phyloP scores from a whole-genome alignment of 2,888 invertebrate species.

The Coelinius sp. region DNA sequence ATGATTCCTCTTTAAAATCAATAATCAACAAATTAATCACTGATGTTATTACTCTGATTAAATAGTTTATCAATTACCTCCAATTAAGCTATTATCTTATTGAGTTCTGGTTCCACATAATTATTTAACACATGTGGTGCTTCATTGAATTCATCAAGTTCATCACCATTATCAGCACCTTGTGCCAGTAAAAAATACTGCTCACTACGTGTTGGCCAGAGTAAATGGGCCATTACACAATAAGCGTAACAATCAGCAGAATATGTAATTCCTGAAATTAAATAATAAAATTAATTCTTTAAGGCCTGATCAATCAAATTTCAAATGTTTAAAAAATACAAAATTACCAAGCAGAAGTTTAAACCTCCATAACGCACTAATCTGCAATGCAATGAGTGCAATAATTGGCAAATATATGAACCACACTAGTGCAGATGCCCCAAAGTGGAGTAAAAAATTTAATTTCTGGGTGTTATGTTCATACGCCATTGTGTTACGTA shows the following conservation, averaged over 20 bases:
- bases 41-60: neutral
- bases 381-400: slow-evolving; percentile 92
- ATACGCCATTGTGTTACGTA: slow-evolving; percentile 83
- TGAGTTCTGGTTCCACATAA: slow-evolving; percentile 70
- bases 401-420: slow-evolving; percentile 97
- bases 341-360: slow-evolving; percentile 89
- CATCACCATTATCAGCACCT: slow-evolving; percentile 76
- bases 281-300: neutral
- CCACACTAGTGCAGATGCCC: slow-evolving; percentile 98
- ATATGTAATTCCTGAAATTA: slow-evolving; percentile 87
- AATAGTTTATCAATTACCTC: slow-evolving; percentile 24
- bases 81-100: slow-evolving; percentile 66
- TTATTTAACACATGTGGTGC: slow-evolving; percentile 86
- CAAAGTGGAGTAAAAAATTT: slow-evolving; percentile 95
- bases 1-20: too few species aligned
- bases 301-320: neutral
- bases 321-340: neutral
- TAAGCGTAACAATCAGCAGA: slow-evolving; percentile 96
- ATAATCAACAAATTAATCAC: too few species aligned
- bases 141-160: slow-evolving; percentile 92
- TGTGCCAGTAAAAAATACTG: slow-evolving; percentile 88
- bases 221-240: slow-evolving; percentile 93
- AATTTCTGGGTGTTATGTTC: slow-evolving; percentile 88
- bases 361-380: slow-evolving; percentile 95
- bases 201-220: slow-evolving; percentile 96